A percentile compares a stretch with the other conserved stretches of the same genome.
Evolutionary conservation across 2,888 invertebrate genomes (phyloP).

Genomic region (Crematogaster levior): DNA sequence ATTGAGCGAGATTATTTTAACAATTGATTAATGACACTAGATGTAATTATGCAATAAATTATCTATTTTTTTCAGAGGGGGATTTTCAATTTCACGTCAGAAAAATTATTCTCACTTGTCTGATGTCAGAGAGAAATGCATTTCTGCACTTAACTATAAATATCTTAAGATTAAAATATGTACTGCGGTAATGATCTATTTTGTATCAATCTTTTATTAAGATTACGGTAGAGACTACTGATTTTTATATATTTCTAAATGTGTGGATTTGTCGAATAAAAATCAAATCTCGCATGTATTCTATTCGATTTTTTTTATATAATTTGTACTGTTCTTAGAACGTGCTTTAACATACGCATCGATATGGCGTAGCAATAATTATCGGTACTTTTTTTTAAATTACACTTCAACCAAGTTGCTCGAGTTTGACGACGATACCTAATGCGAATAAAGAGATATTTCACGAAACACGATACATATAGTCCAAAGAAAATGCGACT

Average conservation of each 20-base stretch:
- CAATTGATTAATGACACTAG: background rate
- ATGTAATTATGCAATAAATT: background rate
- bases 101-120: background rate
- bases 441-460: background rate
- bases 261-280: background rate
- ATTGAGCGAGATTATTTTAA: constrained; percentile 6
- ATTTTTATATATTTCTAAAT: constrained; percentile 63
- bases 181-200: constrained; percentile 62
- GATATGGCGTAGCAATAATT: background rate
- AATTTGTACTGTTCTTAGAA: constrained; percentile 19
- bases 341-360: background rate
- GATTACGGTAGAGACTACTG: constrained; percentile 18
- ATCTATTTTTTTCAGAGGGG: background rate
- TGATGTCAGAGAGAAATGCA: background rate
- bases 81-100: background rate
- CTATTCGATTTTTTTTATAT: constrained; percentile 1
- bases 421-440: background rate
- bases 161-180: constrained; percentile 21
- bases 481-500: background rate
- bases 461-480: constrained; percentile 4
- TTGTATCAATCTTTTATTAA: constrained; percentile 35
- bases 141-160: constrained; percentile 11
- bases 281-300: background rate
- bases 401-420: background rate
- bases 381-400: constrained; percentile 29